These are phyloP conservation scores for Meganola albula DNA, from an alignment of 2,888 invertebrate species.

Conservation along the genomic window DNA sequence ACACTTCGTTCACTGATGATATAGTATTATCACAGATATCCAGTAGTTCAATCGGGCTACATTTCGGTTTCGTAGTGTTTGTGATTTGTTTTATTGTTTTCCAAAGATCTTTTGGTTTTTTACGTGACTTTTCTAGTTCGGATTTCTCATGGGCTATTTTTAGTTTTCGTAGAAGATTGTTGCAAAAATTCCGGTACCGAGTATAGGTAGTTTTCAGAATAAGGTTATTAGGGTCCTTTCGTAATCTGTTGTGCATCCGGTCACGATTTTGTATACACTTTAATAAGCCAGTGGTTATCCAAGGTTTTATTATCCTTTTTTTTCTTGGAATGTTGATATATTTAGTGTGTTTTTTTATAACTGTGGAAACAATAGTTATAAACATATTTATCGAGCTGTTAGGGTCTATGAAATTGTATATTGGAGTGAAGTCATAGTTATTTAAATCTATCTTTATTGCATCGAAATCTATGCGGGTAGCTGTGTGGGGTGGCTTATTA, in stretches of 20 bases:
- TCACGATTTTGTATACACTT: background rate
- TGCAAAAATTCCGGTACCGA: conserved; percentile 2
- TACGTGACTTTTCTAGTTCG: background rate
- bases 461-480: background rate
- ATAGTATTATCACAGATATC: background rate
- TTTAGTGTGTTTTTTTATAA: background rate
- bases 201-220: background rate
- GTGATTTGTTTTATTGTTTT: background rate
- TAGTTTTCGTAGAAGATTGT: no score
- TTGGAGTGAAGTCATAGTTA: background rate
- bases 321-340: background rate
- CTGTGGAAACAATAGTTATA: background rate
- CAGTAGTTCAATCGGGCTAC: background rate
- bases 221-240: background rate
- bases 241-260: background rate
- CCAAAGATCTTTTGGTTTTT: background rate
- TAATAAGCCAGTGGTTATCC: background rate
- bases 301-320: background rate
- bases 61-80: background rate
- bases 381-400: background rate
- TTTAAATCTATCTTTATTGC: background rate
- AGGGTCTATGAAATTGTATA: background rate
- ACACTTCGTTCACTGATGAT: background rate
- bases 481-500: background rate
- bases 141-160: background rate